These are phyloP conservation scores for Ligdia adustata DNA, from an alignment of 2,888 invertebrate genomes.

Conservation along the genomic window DNA sequence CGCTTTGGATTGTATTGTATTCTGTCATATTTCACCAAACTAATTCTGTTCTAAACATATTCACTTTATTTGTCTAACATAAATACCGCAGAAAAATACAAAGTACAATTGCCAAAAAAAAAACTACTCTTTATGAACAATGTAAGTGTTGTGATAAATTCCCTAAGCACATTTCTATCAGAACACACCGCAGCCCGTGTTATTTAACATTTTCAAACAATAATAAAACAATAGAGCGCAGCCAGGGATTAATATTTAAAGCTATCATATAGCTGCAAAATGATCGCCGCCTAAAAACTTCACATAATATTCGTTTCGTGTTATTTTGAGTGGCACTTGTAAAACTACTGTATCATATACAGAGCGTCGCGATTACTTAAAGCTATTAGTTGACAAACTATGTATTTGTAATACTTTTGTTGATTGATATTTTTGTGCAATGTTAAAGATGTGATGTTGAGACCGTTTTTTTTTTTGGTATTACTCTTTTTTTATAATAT, in stretches of 20 bases:
- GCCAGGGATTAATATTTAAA: slow-evolving; percentile 30
- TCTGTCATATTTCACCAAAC: too few species aligned
- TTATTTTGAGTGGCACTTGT: slow-evolving; percentile 66
- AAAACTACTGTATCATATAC: slow-evolving; percentile 73
- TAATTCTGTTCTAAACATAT: too few species aligned
- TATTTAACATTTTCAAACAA: not conserved
- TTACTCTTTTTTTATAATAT: slow-evolving; percentile 44
- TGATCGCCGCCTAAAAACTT: slow-evolving; percentile 31
- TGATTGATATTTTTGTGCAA: slow-evolving; percentile 63
- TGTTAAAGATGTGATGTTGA: slow-evolving; percentile 45
- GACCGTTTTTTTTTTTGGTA: slow-evolving; percentile 40
- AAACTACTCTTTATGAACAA: too few species aligned
- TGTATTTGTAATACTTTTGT: slow-evolving; percentile 76
- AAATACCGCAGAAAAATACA: too few species aligned
- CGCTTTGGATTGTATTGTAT: not conserved
- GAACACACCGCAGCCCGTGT: too few species aligned
- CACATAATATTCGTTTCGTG: slow-evolving; percentile 33
- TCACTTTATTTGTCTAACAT: too few species aligned
- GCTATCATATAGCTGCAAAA: slow-evolving; percentile 45
- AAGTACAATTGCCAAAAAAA: too few species aligned
- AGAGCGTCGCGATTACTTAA: slow-evolving; percentile 74
- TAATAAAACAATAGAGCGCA: slow-evolving; percentile 14
- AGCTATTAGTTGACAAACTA: slow-evolving; percentile 74
- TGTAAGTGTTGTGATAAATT: too few species aligned
- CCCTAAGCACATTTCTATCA: too few species aligned